Evolutionary conservation across 2,113 vertebrate species (phyloP).

Genomic region (Jacana jacana): DNA sequence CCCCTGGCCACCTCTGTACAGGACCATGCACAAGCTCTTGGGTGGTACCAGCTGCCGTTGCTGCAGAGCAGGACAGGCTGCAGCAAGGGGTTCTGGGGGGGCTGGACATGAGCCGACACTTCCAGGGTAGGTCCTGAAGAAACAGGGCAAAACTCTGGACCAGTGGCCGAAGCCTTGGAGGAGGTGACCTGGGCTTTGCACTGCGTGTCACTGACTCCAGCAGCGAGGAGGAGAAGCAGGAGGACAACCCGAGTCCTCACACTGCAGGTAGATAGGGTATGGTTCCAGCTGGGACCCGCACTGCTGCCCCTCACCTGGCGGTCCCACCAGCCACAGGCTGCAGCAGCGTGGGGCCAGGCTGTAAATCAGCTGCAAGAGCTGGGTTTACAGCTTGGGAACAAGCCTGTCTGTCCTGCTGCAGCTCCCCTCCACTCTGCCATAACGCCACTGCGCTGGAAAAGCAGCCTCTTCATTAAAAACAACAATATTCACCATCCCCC

Average conservation of each 20-base stretch:
- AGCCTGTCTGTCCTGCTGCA: neutral
- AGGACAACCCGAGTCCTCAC: neutral
- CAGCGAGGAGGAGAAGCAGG: neutral
- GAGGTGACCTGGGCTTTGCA: rapidly evolving
- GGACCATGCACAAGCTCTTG: neutral
- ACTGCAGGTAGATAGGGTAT: neutral
- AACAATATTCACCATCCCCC: neutral
- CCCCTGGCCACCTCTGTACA: neutral
- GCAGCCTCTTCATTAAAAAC: slow-evolving; percentile 2
- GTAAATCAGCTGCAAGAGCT: neutral
- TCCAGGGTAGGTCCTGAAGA: neutral
- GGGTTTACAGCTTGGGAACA: neutral
- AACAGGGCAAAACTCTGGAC: rapidly evolving
- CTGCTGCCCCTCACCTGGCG: neutral
- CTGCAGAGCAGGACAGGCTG: rapidly evolving
- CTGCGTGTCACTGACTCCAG: neutral
- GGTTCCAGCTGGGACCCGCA: neutral
- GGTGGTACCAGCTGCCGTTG: neutral
- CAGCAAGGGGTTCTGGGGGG: rapidly evolving
- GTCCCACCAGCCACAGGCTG: rapidly evolving
- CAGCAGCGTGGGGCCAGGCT: rapidly evolving
- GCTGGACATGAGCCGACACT: rapidly evolving
- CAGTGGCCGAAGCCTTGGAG: neutral
- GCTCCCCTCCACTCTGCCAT: rapidly evolving
- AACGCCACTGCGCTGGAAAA: neutral